Evolutionary conservation across 2,888 invertebrate genomes (phyloP).

Genomic region (Melinaea marsaeus): DNA sequence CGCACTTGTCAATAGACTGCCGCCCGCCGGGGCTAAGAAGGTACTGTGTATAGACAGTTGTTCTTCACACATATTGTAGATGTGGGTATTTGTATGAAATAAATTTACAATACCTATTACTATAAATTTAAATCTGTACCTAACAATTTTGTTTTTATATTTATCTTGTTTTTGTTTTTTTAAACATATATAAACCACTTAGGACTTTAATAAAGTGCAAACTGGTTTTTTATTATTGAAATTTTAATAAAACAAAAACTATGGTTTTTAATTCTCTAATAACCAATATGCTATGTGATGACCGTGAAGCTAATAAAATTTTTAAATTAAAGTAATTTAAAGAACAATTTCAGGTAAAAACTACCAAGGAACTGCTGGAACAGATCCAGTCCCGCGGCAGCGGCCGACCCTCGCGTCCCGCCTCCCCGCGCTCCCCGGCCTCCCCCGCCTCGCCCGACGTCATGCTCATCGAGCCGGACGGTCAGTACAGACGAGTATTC

Average conservation of each 20-base stretch:
- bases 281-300: too few relatives aligned
- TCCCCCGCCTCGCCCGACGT: slow-evolving; percentile 61
- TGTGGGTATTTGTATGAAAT: not conserved
- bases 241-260: too few relatives aligned
- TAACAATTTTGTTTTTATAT: too few relatives aligned
- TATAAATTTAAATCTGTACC: too few relatives aligned
- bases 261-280: too few relatives aligned
- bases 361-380: slow-evolving; percentile 87
- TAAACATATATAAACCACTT: too few relatives aligned
- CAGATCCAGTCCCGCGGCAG: slow-evolving; percentile 82
- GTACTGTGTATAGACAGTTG: slow-evolving; percentile 34
- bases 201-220: too few relatives aligned
- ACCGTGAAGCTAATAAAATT: too few relatives aligned
- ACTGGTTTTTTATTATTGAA: too few relatives aligned
- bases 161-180: too few relatives aligned
- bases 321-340: too few relatives aligned
- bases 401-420: slow-evolving; percentile 37
- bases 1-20: slow-evolving; percentile 65
- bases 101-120: too few relatives aligned
- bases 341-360: slow-evolving; percentile 56
- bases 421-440: slow-evolving; percentile 39
- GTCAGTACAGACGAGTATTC: slow-evolving; percentile 36
- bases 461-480: slow-evolving; percentile 66
- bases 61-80: not conserved
- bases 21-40: slow-evolving; percentile 68